Percentiles rank a stretch among this genome's conserved stretches.
Conservation (phyloP, 1,140 invertebrate species). For the Cyclargus thomasi region DNA sequence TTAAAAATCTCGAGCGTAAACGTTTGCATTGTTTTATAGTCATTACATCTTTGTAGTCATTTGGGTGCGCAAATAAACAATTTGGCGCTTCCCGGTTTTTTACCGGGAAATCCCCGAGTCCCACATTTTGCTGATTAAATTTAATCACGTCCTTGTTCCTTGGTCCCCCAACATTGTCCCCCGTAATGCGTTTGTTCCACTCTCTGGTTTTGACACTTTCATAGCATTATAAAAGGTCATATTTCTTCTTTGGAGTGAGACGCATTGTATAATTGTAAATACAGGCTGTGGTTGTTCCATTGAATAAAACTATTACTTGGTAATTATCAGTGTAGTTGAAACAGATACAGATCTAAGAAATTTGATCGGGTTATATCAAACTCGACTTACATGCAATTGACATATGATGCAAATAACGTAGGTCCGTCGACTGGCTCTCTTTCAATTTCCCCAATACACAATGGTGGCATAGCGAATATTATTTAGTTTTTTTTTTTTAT, state of each 20-base stretch:
- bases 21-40: not conserved
- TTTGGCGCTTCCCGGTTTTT: not conserved
- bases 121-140: conserved; percentile 38
- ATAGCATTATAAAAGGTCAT: conserved; percentile 44
- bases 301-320: too few relatives aligned
- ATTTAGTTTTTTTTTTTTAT: too few relatives aligned
- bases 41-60: not conserved
- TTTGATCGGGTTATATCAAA: too few relatives aligned
- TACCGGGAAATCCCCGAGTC: conserved; percentile 23
- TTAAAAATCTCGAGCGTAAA: not conserved
- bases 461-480: too few relatives aligned
- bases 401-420: too few relatives aligned
- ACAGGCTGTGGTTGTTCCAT: not conserved
- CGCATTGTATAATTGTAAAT: conserved; percentile 22
- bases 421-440: too few relatives aligned
- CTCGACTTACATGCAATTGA: too few relatives aligned
- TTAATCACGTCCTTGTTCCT: conserved; percentile 38
- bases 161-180: conserved; percentile 26
- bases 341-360: too few relatives aligned
- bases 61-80: not conserved
- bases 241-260: conserved; percentile 31
- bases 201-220: conserved; percentile 45
- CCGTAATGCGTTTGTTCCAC: conserved; percentile 39
- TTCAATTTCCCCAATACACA: too few relatives aligned
- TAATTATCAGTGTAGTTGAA: too few relatives aligned